Conservation (phyloP, 2,797 vertebrate species). For the Octomys mimax region DNA sequence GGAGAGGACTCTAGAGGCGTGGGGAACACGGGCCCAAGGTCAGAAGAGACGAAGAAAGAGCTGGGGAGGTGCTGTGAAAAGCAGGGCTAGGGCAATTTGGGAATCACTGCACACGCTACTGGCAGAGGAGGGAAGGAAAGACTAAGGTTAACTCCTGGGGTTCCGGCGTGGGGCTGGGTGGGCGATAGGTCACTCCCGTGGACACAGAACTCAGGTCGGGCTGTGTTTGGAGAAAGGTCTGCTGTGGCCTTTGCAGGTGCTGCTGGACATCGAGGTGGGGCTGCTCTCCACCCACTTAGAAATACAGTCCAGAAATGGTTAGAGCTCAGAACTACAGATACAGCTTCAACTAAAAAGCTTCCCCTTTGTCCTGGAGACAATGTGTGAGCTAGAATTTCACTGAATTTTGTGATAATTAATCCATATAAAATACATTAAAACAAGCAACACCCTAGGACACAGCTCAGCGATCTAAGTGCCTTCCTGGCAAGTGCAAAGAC, state of each 20-base stretch:
- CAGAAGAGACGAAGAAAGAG: not conserved
- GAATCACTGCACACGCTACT: not conserved
- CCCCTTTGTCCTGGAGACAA: slow-evolving; percentile 3
- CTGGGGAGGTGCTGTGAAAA: not conserved
- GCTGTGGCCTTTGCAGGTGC: not conserved
- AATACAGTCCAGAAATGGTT: not conserved
- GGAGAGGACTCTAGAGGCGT: not conserved
- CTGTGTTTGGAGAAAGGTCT: not conserved
- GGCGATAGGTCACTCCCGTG: not conserved
- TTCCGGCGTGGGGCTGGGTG: not conserved
- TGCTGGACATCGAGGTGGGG: not conserved
- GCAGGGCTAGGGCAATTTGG: not conserved
- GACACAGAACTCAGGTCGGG: not conserved
- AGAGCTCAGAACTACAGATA: not conserved
- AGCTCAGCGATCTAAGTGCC: too few species aligned
- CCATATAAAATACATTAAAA: not conserved
- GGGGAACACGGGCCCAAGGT: not conserved
- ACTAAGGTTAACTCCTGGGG: not conserved
- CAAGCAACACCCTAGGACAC: not conserved
- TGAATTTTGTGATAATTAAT: not conserved
- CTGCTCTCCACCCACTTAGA: not conserved
- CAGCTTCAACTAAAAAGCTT: slow-evolving; percentile 28
- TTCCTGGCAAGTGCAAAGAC: too few species aligned
- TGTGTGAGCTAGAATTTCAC: not conserved
- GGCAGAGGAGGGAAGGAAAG: not conserved